Percentiles rank a stretch among this genome's conserved stretches.
phyloP scores from a whole-genome alignment of 1,140 invertebrate species.

The Lamellibrachia luymesi region DNA sequence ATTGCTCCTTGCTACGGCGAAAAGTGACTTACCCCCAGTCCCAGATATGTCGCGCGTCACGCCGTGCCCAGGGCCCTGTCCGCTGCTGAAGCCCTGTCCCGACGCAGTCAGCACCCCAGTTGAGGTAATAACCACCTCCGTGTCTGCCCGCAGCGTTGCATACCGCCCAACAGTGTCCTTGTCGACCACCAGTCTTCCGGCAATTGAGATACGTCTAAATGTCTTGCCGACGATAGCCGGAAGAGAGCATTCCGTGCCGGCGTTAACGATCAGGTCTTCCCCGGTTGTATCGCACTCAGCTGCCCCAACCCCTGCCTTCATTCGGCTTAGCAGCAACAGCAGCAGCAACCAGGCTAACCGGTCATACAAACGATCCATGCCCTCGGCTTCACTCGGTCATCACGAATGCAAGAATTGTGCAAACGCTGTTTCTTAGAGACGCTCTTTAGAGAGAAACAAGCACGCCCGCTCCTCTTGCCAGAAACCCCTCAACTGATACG shows the following conservation, averaged over 20 bases:
- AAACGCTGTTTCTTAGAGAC: neutral
- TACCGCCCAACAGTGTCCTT: neutral
- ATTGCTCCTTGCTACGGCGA: neutral
- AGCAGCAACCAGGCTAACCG: neutral
- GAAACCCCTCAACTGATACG: too few relatives aligned
- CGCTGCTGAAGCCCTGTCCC: neutral
- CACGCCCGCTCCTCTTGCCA: too few relatives aligned
- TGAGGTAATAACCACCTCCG: neutral
- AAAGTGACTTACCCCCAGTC: conserved; percentile 33
- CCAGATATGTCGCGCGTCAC: neutral
- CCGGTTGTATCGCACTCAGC: conserved; percentile 1
- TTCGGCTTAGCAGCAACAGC: neutral
- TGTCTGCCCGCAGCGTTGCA: neutral
- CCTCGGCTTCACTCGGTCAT: neutral
- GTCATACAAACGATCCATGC: neutral
- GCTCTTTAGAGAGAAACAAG: too few relatives aligned
- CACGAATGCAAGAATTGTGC: neutral
- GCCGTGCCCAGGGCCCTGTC: conserved; percentile 1
- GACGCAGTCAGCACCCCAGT: neutral
- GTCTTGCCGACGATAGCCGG: neutral
- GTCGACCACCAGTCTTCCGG: neutral
- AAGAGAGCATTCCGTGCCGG: neutral
- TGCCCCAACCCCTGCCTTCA: neutral
- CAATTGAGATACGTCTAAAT: neutral
- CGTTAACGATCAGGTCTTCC: neutral